Conservation (phyloP, 1,140 invertebrate genomes). For the Eurytemora carolleeae region DNA sequence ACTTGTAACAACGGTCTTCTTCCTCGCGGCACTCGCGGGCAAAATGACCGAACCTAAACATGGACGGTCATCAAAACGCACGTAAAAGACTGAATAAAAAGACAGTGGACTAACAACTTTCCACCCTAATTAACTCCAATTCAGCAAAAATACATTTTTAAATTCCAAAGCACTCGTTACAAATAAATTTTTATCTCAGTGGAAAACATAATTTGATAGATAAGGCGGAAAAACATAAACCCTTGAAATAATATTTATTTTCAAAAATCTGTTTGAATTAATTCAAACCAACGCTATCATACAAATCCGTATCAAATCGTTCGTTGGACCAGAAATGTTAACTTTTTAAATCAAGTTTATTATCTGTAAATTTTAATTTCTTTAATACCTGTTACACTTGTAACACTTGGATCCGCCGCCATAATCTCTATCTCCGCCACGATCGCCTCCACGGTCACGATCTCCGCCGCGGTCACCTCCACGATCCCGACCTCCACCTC, state of each 20-base stretch:
- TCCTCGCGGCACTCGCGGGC: slow-evolving; percentile 31
- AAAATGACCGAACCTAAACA: slow-evolving; percentile 29
- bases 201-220: no score
- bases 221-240: no score
- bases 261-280: no score
- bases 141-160: background rate
- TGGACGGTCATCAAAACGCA: background rate
- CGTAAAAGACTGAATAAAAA: background rate
- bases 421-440: background rate
- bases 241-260: no score
- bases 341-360: slow-evolving; percentile 33
- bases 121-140: background rate
- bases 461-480: slow-evolving; percentile 27
- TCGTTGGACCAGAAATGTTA: no score
- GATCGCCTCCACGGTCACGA: background rate
- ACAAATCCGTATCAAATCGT: no score
- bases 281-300: no score
- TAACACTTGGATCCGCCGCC: slow-evolving; percentile 39
- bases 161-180: no score
- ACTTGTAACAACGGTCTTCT: slow-evolving; percentile 59
- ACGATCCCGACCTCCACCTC: no score
- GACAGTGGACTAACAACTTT: background rate
- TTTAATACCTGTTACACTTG: slow-evolving; percentile 51
- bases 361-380: slow-evolving; percentile 32
- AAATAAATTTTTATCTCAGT: no score